These are phyloP conservation scores for Willisornis vidua DNA, from an alignment of 2,113 vertebrate genomes.

Conservation along the genomic window DNA sequence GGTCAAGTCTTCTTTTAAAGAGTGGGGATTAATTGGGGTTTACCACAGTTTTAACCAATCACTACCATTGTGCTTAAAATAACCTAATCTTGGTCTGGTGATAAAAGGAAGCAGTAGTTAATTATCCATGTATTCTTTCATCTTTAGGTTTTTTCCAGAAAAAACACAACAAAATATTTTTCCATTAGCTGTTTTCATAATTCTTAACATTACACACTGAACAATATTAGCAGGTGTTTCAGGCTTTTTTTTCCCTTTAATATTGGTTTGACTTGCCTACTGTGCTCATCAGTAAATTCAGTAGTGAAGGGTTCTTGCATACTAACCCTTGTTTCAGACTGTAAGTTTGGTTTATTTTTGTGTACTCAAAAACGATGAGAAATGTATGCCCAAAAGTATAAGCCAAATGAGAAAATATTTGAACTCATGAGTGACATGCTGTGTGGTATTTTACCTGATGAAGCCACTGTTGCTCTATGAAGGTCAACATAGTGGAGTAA, in stretches of 20 bases:
- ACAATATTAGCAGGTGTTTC: background rate
- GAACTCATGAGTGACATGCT: background rate
- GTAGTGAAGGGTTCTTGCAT: accelerated
- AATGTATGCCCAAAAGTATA: background rate
- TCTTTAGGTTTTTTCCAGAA: background rate
- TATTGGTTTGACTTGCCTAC: background rate
- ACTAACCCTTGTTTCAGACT: background rate
- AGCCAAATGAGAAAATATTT: background rate
- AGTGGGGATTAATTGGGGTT: slow-evolving; percentile 45
- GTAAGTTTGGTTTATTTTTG: background rate
- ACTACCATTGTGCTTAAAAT: slow-evolving; percentile 23
- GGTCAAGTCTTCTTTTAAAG: slow-evolving; percentile 60
- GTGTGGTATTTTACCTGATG: background rate
- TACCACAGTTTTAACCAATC: slow-evolving; percentile 38
- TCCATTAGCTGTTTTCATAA: background rate
- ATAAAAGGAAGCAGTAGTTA: background rate
- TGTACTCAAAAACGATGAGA: background rate
- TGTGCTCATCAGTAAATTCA: background rate
- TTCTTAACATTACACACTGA: background rate
- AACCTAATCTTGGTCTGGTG: slow-evolving; percentile 21
- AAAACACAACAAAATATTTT: background rate
- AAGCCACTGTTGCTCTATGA: background rate
- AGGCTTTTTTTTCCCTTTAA: background rate
- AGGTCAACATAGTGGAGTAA: background rate
- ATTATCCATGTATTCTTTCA: background rate